Evolutionary conservation across 2,113 vertebrate genomes (phyloP).

Genomic region (Oophaga pumilio): DNA sequence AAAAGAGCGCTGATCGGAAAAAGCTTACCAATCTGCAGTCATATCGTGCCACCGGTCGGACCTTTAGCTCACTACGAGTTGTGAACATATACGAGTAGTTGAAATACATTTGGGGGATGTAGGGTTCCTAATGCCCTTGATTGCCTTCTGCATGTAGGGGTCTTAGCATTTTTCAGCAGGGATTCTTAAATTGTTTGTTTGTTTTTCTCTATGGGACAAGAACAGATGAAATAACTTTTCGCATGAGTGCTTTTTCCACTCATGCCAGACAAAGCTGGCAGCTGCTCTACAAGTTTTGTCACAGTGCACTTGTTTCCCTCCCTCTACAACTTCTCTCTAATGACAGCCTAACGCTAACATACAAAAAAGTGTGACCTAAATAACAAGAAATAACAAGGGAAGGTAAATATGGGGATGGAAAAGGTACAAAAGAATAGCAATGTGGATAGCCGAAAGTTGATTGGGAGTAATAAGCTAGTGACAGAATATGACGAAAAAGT

Average conservation of each 20-base stretch:
- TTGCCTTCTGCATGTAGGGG: background rate
- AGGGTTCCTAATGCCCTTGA: background rate
- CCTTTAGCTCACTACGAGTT: background rate
- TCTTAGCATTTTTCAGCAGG: background rate
- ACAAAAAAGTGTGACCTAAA: background rate
- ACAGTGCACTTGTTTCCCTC: background rate
- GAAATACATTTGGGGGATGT: background rate
- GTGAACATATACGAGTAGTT: background rate
- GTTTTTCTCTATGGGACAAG: constrained; percentile 1
- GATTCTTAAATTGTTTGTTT: constrained; percentile 15
- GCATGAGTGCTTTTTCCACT: constrained; percentile 23
- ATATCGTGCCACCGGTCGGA: too few relatives aligned
- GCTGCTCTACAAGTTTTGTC: background rate
- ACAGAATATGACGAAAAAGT: background rate
- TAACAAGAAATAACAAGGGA: background rate
- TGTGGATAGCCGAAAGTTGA: background rate
- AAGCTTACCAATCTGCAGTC: too few relatives aligned
- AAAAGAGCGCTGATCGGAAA: too few relatives aligned
- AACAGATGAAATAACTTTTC: constrained; percentile 17
- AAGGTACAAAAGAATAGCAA: background rate
- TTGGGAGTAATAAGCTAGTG: background rate
- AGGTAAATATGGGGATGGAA: background rate
- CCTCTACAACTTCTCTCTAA: background rate
- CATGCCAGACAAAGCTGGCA: background rate
- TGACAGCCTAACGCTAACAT: background rate